phyloP scores from a whole-genome alignment of 2,888 invertebrate species.

The Podotricha telesiphe region DNA sequence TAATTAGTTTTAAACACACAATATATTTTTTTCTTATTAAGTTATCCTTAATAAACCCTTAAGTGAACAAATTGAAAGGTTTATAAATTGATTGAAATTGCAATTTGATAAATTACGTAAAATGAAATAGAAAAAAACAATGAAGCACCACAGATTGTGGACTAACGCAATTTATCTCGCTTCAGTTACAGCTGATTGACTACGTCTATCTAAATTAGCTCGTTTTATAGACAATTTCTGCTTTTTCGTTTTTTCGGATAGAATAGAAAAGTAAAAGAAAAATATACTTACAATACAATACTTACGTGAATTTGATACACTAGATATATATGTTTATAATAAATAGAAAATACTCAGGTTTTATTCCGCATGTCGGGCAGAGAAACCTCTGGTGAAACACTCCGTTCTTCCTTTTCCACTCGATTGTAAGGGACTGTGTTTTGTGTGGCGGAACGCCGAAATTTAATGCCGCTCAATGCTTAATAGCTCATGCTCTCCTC shows the following conservation, averaged over 20 bases:
- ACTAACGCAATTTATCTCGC: conserved; percentile 33
- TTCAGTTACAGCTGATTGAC: conserved; percentile 33
- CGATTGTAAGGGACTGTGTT: no score
- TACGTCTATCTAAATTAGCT: conserved; percentile 27
- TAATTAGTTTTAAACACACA: no score
- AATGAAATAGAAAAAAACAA: conserved; percentile 18
- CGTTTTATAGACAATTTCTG: conserved; percentile 10
- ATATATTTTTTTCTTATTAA: no score
- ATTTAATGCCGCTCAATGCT: no score
- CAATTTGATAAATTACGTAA: neutral
- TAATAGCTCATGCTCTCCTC: no score
- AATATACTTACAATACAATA: neutral
- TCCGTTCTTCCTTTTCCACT: no score
- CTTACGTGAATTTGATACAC: no score
- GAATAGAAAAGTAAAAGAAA: neutral
- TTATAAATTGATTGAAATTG: neutral
- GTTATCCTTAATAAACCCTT: neutral
- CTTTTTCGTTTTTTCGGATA: neutral
- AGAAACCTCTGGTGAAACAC: no score
- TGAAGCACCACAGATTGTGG: conserved; percentile 11
- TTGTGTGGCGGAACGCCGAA: no score
- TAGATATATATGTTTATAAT: no score
- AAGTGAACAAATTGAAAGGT: neutral
- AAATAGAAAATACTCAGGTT: no score
- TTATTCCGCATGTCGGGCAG: no score